Conservation (phyloP, 2,797 vertebrate species). For the Sebastes glaucus region DNA sequence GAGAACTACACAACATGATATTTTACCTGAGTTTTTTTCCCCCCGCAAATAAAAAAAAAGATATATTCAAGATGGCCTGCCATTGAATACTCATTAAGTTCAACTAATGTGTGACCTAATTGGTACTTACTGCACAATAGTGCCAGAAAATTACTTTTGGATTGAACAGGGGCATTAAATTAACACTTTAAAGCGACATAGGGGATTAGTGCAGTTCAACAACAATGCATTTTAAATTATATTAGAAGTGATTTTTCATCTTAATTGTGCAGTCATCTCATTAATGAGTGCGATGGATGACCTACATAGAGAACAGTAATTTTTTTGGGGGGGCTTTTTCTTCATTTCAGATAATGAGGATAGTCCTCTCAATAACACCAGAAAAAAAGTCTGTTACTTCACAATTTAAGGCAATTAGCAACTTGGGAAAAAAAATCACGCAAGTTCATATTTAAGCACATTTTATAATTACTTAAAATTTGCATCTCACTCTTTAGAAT, state of each 20-base stretch:
- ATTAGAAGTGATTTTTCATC: slow-evolving; percentile 67
- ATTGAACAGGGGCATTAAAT: slow-evolving; percentile 75
- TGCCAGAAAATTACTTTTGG: slow-evolving; percentile 76
- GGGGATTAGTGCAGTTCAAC: slow-evolving; percentile 73
- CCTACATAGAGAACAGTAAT: slow-evolving; percentile 57
- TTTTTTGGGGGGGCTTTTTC: not conserved
- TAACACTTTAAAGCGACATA: slow-evolving; percentile 75
- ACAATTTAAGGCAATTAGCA: not conserved
- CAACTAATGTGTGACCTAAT: slow-evolving; percentile 76
- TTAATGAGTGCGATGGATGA: slow-evolving; percentile 63
- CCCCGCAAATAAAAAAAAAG: not conserved
- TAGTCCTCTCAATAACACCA: slow-evolving; percentile 16
- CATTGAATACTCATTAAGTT: slow-evolving; percentile 74
- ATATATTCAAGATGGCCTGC: slow-evolving; percentile 55
- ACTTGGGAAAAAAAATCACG: not conserved
- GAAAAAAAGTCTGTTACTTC: not conserved
- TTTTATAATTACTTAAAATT: not conserved
- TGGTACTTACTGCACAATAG: slow-evolving; percentile 76
- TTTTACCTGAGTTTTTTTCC: slow-evolving; percentile 19
- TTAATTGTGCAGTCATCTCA: slow-evolving; percentile 70
- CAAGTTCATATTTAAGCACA: not conserved
- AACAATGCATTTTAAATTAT: slow-evolving; percentile 77
- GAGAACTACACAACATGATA: not conserved
- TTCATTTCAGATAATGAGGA: slow-evolving; percentile 49
- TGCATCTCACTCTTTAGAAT: not conserved